Conservation (phyloP, 2,888 invertebrate genomes). For the Heliconius sara region DNA sequence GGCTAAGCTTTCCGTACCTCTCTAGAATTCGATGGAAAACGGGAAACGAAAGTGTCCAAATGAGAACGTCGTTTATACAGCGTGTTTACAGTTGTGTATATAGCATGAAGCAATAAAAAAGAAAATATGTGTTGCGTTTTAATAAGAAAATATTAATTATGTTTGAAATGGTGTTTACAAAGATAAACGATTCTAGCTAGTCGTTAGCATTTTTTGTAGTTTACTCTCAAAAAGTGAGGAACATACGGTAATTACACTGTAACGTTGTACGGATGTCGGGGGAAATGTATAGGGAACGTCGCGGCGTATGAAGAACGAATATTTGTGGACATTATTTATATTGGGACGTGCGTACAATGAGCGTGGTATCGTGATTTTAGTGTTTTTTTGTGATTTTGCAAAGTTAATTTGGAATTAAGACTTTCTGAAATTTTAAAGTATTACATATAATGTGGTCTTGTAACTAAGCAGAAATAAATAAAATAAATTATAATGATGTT, state of each 20-base stretch:
- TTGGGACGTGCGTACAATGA: constrained; percentile 36
- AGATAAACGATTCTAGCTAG: constrained; percentile 20
- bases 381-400: not conserved
- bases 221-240: constrained; percentile 29
- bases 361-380: not conserved
- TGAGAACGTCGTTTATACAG: no score
- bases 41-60: no score
- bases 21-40: not conserved
- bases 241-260: constrained; percentile 40
- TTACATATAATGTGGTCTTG: not conserved
- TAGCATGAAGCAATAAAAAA: no score
- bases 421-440: not conserved
- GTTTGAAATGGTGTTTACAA: not conserved
- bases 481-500: no score
- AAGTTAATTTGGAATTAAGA: no score
- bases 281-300: constrained; percentile 37
- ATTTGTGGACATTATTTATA: constrained; percentile 47
- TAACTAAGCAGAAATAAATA: not conserved
- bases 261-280: constrained; percentile 32
- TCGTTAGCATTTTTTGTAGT: constrained; percentile 27
- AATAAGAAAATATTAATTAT: no score
- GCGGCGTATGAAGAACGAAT: constrained; percentile 40
- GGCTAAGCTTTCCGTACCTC: not conserved
- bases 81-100: no score
- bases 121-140: no score